A percentile compares a stretch with the other conserved stretches of the same genome.
phyloP scores from a whole-genome alignment of 2,888 invertebrate genomes.

The Torymus tubicola region DNA sequence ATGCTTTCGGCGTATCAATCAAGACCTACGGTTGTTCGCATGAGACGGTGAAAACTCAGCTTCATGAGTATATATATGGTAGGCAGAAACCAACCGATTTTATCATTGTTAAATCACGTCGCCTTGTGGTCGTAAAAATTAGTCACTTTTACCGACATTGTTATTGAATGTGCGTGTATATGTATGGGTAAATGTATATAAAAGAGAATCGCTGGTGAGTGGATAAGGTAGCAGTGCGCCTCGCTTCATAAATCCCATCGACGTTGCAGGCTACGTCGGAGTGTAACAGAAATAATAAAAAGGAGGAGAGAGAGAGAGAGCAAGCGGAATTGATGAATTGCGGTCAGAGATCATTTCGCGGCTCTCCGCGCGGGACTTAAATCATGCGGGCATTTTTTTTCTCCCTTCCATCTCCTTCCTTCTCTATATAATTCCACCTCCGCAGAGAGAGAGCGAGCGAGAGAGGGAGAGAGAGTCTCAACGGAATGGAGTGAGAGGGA shows the following conservation, averaged over 20 bases:
- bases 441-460: not conserved
- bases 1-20: slow-evolving; percentile 11
- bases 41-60: no score
- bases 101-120: slow-evolving; percentile 42
- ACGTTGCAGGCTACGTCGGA: not conserved
- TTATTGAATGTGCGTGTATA: slow-evolving; percentile 37
- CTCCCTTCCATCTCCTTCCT: not conserved
- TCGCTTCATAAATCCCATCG: slow-evolving; percentile 50
- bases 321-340: slow-evolving; percentile 55
- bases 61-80: no score
- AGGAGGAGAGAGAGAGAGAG: not conserved
- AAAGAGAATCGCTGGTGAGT: no score
- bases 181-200: no score
- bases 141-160: slow-evolving; percentile 47
- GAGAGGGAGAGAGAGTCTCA: no score
- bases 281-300: slow-evolving; percentile 4
- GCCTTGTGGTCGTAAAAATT: slow-evolving; percentile 9
- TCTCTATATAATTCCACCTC: slow-evolving; percentile 34
- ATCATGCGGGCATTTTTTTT: slow-evolving; percentile 45
- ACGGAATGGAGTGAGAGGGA: no score
- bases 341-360: slow-evolving; percentile 58
- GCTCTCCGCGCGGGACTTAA: slow-evolving; percentile 50
- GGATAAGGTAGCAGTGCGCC: not conserved
- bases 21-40: no score
- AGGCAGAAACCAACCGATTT: no score